Percentiles rank a stretch among this genome's conserved stretches.
phyloP scores from a whole-genome alignment of 2,113 vertebrate species.

The Leptodactylus fuscus region DNA sequence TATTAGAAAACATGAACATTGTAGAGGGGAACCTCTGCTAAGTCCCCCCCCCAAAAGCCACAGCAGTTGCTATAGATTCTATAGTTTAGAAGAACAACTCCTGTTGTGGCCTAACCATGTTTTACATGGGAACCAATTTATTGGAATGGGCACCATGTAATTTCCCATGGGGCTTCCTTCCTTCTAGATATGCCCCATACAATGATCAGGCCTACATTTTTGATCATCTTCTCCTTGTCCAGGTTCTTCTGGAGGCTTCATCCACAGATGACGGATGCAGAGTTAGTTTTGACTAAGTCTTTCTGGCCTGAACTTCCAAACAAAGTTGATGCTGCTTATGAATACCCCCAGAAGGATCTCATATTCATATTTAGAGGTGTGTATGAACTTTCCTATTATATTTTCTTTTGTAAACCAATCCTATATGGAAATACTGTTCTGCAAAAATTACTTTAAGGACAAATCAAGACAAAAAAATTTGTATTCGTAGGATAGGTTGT shows the following conservation, averaged over 20 bases:
- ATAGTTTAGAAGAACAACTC: no score
- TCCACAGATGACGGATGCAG: conserved; percentile 85
- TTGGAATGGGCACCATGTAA: background rate
- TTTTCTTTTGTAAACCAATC: background rate
- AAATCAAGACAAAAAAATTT: accelerated
- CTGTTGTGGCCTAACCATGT: no score
- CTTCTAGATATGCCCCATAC: background rate
- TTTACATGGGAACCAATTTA: background rate
- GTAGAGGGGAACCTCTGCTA: no score
- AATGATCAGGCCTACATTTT: no score
- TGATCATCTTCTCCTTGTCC: conserved; percentile 14
- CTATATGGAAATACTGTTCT: background rate
- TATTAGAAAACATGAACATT: no score
- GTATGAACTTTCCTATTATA: conserved; percentile 35
- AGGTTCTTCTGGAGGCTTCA: conserved; percentile 96
- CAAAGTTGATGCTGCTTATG: conserved; percentile 92
- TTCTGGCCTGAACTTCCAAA: conserved; percentile 93
- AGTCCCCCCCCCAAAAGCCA: no score
- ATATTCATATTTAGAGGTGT: conserved; percentile 92
- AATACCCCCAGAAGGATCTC: conserved; percentile 82
- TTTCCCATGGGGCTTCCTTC: background rate
- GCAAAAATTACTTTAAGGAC: no score
- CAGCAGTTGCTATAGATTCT: no score
- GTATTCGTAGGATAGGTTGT: no score
- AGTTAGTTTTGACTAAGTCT: conserved; percentile 83